Conservation (phyloP, 2,888 invertebrate species). For the Ormyrus labotus region DNA sequence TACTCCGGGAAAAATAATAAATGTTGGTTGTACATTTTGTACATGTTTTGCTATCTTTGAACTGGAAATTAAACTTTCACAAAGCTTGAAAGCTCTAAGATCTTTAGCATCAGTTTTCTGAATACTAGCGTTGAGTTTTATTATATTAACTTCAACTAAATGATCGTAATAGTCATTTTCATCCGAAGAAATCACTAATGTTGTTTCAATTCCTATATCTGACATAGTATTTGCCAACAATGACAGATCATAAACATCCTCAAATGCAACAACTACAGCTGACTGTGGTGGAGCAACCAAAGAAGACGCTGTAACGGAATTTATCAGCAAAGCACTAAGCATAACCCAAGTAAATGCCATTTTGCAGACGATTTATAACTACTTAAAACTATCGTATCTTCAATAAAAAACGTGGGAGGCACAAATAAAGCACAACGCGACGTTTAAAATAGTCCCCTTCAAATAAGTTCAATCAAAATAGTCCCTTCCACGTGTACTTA, state of each 20-base stretch:
- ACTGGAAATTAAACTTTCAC: conserved; percentile 66
- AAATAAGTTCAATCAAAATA: conserved; percentile 26
- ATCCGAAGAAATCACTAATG: conserved; percentile 65
- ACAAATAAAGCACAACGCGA: neutral
- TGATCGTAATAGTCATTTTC: conserved; percentile 66
- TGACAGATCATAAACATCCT: conserved; percentile 69
- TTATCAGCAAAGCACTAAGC: conserved; percentile 28
- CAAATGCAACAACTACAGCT: conserved; percentile 70
- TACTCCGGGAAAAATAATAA: conserved; percentile 70
- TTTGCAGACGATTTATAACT: neutral
- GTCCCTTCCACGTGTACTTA: conserved; percentile 44
- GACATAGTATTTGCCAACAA: conserved; percentile 71
- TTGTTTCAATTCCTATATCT: conserved; percentile 69
- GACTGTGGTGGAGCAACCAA: conserved; percentile 67
- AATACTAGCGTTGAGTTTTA: conserved; percentile 58
- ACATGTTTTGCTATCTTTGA: conserved; percentile 63
- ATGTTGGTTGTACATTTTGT: conserved; percentile 68
- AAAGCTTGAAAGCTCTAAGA: conserved; percentile 64
- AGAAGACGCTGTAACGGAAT: conserved; percentile 60
- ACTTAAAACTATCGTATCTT: neutral
- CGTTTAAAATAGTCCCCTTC: conserved; percentile 48
- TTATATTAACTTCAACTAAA: conserved; percentile 67
- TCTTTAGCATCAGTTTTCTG: conserved; percentile 59
- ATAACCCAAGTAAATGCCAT: conserved; percentile 22
- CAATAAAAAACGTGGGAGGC: neutral